Base-by-base conservation (phyloP, 2,113 vertebrate genomes). In the Archocentrus centrarchus region DNA sequence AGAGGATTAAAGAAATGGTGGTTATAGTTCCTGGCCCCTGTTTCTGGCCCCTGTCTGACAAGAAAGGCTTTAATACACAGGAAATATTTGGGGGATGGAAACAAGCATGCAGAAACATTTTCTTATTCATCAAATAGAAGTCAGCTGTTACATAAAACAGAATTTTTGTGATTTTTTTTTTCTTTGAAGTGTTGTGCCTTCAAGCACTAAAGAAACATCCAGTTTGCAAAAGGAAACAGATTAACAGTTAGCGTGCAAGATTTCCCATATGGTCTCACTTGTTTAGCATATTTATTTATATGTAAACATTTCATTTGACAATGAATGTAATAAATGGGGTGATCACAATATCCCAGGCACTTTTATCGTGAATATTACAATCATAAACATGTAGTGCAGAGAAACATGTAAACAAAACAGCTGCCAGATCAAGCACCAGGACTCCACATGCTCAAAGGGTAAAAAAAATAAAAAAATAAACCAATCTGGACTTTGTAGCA, bases 381-480 rank as follows among this genome's bases (percentile, higher is more conserved):
- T 68, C 10, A 76, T 47, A 76, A 82, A 61, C 64, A 88, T 70
- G 57, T 64, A 78, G 68, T 73, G 73, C 59, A 75, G 44, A 10
- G 22, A 11, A 59, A 63, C 66, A 66, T 53, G 61, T 62, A 58
- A 47, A 81, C 24, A 79, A 44, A 50, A 35, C 13, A 15, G 22
- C 30, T 47, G 70, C 62, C 79, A 78, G 66, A 27, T 15, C 32
- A 50, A 82, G 39, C 87, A 86, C 81, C 83, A 76, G 83, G 85
- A 73, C 27, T 13, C 22, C 85, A 89, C 44, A 80, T 86, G 85
- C 70, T 41, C 30, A 22, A 11, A 61, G 37, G 50, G 20, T 0
- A 47, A 73, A 53, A 20, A 50, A 17, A 5, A 2, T 2, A 47
- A 6, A 14, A 47, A 47, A 47, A 41, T 11, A 13, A 47, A 47